phyloP scores from a whole-genome alignment of 2,797 vertebrate genomes.

The Scarus forsteni region DNA sequence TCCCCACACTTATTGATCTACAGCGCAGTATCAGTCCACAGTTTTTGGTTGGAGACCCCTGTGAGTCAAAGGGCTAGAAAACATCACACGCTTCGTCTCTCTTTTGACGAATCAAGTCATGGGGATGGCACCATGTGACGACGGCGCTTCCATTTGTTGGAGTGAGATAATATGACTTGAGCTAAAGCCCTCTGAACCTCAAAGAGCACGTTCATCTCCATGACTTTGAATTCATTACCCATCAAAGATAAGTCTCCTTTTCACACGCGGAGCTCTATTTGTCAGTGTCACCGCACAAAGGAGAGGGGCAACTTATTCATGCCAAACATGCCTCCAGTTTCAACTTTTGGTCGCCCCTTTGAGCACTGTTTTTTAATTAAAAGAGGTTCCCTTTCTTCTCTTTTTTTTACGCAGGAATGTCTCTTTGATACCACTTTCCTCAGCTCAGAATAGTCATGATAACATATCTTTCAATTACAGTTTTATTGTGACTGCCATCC shows the following conservation, averaged over 20 bases:
- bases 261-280: conserved; percentile 83
- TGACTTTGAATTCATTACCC: conserved; percentile 87
- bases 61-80: conserved; percentile 24
- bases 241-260: conserved; percentile 87
- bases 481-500: conserved; percentile 86
- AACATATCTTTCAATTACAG: conserved; percentile 90
- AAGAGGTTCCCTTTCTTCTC: conserved; percentile 80
- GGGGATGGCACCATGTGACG: conserved; percentile 70
- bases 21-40: too few species aligned
- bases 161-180: conserved; percentile 82
- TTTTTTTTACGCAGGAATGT: conserved; percentile 68
- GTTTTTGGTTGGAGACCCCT: too few species aligned
- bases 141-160: conserved; percentile 73
- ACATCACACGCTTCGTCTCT: conserved; percentile 37
- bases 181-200: conserved; percentile 83
- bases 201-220: conserved; percentile 86
- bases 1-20: too few species aligned
- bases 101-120: conserved; percentile 57
- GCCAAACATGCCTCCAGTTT: conserved; percentile 87
- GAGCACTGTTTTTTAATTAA: conserved; percentile 87
- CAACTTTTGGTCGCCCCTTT: conserved; percentile 83
- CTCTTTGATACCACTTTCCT: conserved; percentile 79
- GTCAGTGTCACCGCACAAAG: conserved; percentile 88
- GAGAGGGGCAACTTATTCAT: conserved; percentile 85
- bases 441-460: conserved; percentile 82